phyloP scores from a whole-genome alignment of 2,888 invertebrate species.

The Drosophila crucigera region DNA sequence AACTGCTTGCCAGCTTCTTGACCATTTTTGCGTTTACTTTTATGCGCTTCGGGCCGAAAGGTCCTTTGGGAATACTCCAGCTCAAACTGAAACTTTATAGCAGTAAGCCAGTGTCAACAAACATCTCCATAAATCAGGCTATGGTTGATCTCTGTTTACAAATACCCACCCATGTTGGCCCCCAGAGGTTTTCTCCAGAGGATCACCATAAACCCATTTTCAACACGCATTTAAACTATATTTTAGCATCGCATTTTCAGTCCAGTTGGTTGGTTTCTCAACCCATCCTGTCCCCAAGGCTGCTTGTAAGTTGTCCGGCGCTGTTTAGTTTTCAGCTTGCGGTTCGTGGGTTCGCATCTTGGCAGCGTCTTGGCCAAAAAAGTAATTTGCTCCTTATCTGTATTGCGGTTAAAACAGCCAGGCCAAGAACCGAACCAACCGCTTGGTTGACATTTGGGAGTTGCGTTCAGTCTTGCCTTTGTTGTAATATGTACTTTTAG shows the following conservation, averaged over 20 bases:
- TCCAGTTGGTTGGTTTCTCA: constrained; percentile 9
- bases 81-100: constrained; percentile 13
- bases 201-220: constrained; percentile 71
- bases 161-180: constrained; percentile 13
- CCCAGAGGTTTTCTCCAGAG: constrained; percentile 55
- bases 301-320: constrained; percentile 43
- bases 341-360: constrained; percentile 65
- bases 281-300: not conserved
- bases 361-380: constrained; percentile 78
- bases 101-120: constrained; percentile 42
- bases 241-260: constrained; percentile 38
- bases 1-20: not conserved
- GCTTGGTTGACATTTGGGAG: constrained; percentile 34
- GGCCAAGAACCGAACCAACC: constrained; percentile 48
- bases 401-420: constrained; percentile 76
- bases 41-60: not conserved
- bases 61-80: constrained; percentile 13
- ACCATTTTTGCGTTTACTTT: not conserved
- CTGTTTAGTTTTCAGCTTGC: constrained; percentile 70
- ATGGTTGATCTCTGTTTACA: constrained; percentile 41
- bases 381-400: constrained; percentile 80
- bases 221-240: constrained; percentile 52
- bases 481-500: constrained; percentile 22
- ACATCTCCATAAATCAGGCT: constrained; percentile 61
- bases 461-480: constrained; percentile 31